A percentile compares a stretch with the other conserved stretches of the same genome.
phyloP scores from a whole-genome alignment of 2,113 vertebrate genomes.

The Microtus oregoni region DNA sequence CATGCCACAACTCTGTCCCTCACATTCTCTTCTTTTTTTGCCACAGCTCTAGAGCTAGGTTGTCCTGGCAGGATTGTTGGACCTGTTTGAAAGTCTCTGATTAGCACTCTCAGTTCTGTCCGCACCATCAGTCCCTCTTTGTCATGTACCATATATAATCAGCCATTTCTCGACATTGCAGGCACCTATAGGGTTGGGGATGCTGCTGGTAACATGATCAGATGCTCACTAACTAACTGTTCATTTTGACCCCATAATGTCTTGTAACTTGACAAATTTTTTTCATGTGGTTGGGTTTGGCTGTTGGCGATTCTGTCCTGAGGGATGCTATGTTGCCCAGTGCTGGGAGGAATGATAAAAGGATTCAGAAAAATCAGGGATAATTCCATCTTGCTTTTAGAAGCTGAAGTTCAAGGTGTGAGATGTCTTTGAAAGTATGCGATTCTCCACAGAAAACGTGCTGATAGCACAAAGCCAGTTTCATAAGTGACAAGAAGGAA shows the following conservation, averaged over 20 bases:
- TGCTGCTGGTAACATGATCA: background rate
- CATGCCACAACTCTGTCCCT: background rate
- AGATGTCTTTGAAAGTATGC: constrained; percentile 21
- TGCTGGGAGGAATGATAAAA: constrained; percentile 32
- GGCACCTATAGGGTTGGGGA: background rate
- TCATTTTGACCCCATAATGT: background rate
- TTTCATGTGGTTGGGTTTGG: background rate
- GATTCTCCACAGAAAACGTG: background rate
- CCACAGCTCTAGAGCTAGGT: background rate
- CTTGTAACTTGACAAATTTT: background rate
- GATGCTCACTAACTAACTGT: background rate
- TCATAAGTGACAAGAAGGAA: constrained; percentile 14
- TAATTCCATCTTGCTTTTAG: constrained; percentile 17
- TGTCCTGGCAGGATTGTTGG: background rate
- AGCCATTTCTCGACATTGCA: background rate
- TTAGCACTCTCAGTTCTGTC: constrained; percentile 27
- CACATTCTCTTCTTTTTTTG: background rate
- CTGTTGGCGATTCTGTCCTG: background rate
- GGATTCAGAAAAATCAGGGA: background rate
- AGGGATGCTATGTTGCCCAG: background rate
- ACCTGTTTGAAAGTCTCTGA: background rate
- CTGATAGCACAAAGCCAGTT: constrained; percentile 17
- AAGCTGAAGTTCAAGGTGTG: constrained; percentile 25
- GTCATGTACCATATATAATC: background rate
- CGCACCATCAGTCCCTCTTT: background rate